phyloP scores from a whole-genome alignment of 2,888 invertebrate species.

The Quadroppia sp. region DNA sequence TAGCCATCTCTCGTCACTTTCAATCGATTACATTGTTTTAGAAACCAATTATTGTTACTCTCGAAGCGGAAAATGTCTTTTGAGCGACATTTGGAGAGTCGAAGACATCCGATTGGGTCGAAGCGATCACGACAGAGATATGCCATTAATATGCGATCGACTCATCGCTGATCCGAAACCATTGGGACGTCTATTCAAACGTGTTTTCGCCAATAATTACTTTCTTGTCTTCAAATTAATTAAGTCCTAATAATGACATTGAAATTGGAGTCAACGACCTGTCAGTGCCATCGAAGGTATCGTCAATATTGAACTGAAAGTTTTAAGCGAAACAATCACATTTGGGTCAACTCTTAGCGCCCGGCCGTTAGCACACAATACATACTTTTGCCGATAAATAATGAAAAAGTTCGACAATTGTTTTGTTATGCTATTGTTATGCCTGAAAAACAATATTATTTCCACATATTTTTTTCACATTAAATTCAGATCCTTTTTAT shows the following conservation, averaged over 20 bases:
- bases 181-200: conserved; percentile 34
- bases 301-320: not conserved
- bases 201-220: conserved; percentile 34
- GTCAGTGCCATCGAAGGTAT: no score
- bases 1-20: conserved; percentile 35
- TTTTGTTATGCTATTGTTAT: conserved; percentile 14
- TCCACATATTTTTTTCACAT: conserved; percentile 18
- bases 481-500: conserved; percentile 16
- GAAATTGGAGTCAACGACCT: conserved; percentile 12
- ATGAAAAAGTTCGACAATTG: not conserved
- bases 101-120: conserved; percentile 31
- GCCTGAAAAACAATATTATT: conserved; percentile 33
- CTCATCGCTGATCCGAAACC: conserved; percentile 33
- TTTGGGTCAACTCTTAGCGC: conserved; percentile 29
- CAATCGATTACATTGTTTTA: conserved; percentile 33
- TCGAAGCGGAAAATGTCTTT: conserved; percentile 24
- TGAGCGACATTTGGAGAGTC: conserved; percentile 23
- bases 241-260: conserved; percentile 27
- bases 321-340: conserved; percentile 12
- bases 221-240: conserved; percentile 24
- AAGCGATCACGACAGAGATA: conserved; percentile 18
- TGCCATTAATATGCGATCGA: conserved; percentile 35
- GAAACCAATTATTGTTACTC: conserved; percentile 26
- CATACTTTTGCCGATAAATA: conserved; percentile 15
- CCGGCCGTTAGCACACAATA: not conserved